phyloP scores from a whole-genome alignment of 2,797 vertebrate genomes.

The Hydrophis major region DNA sequence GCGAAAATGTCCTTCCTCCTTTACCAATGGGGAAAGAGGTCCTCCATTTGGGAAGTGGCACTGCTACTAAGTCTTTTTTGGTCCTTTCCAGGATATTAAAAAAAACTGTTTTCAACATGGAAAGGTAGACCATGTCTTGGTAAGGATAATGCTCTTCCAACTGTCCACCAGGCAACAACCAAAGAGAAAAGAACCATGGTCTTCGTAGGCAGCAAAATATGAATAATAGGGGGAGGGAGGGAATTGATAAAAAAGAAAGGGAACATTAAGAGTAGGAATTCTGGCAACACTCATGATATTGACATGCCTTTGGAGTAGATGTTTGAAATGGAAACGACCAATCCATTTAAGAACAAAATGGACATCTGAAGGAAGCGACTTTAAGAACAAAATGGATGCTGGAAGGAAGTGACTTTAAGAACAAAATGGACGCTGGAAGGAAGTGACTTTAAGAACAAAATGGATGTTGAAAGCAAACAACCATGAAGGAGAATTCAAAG shows the following conservation, averaged over 20 bases:
- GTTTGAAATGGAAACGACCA: background rate
- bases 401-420: background rate
- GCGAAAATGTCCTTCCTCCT: background rate
- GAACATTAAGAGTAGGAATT: background rate
- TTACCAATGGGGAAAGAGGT: background rate
- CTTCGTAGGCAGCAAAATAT: background rate
- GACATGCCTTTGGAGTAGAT: background rate
- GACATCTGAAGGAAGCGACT: background rate
- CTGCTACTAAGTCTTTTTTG: background rate
- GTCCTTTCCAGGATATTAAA: background rate
- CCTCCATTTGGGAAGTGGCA: background rate
- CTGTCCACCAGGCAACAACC: background rate
- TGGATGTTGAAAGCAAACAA: background rate
- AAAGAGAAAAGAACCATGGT: background rate
- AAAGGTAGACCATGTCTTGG: background rate
- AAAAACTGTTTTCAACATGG: background rate
- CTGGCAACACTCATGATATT: too few relatives aligned
- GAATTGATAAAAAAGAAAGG: background rate
- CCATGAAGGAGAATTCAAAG: background rate
- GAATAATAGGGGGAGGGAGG: background rate
- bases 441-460: too few relatives aligned
- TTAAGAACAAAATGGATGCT: background rate
- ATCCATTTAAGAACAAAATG: background rate
- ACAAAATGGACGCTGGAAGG: too few relatives aligned
- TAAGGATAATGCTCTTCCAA: background rate